Percentiles rank a stretch among this genome's conserved stretches.
These are phyloP conservation scores for Solea senegalensis DNA, from an alignment of 2,113 vertebrate genomes.

Conservation along the genomic window DNA sequence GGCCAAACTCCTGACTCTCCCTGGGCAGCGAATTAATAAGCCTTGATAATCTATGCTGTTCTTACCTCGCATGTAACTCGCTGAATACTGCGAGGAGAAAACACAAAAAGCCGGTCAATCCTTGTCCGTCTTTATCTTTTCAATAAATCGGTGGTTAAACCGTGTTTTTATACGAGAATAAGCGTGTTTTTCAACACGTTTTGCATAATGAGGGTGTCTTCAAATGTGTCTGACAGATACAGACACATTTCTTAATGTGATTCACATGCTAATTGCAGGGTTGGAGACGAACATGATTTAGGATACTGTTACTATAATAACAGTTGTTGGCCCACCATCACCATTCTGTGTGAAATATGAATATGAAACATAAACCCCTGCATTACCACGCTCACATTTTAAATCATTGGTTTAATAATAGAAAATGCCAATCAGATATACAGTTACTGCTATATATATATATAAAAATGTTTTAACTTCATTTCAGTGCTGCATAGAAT, in stretches of 20 bases:
- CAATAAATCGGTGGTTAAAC: constrained; percentile 1
- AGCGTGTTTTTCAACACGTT: not conserved
- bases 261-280: not conserved
- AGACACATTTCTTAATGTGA: not conserved
- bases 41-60: constrained; percentile 53
- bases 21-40: constrained; percentile 45
- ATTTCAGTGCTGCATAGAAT: not conserved
- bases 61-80: not conserved
- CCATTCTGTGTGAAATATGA: constrained; percentile 17
- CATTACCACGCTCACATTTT: not conserved
- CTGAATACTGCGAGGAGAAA: constrained; percentile 10
- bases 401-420: not conserved
- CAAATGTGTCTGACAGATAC: not conserved
- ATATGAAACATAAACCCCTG: constrained; percentile 12
- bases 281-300: not conserved
- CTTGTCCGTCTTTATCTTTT: constrained; percentile 15
- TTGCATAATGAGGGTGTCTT: no score
- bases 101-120: constrained; percentile 7
- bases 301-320: no score
- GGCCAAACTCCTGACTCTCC: constrained; percentile 23
- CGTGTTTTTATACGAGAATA: not conserved
- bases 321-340: no score
- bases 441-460: not conserved
- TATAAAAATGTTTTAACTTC: not conserved
- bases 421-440: not conserved